A percentile compares a stretch with the other conserved stretches of the same genome.
phyloP scores from a whole-genome alignment of 2,888 invertebrate genomes.

The Mimumesa dahlbomi region DNA sequence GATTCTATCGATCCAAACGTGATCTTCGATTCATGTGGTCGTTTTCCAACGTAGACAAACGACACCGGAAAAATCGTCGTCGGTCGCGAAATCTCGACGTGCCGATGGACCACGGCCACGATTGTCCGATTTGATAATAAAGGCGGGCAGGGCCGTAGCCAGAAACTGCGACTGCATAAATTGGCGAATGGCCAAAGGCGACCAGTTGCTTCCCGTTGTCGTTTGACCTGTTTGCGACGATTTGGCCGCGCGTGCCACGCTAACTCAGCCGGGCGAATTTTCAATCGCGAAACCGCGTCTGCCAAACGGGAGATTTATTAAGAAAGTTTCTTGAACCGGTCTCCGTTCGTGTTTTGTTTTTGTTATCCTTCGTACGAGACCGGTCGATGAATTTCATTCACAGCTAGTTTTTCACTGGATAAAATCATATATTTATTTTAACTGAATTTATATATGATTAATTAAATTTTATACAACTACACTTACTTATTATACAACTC shows the following conservation, averaged over 20 bases:
- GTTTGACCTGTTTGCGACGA: constrained; percentile 67
- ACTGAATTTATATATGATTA: too few relatives aligned
- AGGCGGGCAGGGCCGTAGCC: constrained; percentile 43
- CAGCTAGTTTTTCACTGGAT: too few relatives aligned
- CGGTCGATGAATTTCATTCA: too few relatives aligned
- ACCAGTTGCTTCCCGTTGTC: constrained; percentile 76
- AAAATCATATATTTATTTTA: too few relatives aligned
- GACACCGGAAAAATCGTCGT: not conserved
- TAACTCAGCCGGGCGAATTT: constrained; percentile 19
- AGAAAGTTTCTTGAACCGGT: too few relatives aligned
- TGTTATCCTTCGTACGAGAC: too few relatives aligned
- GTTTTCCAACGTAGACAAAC: not conserved
- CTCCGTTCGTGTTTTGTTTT: too few relatives aligned
- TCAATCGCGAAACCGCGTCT: not conserved
- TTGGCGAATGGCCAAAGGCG: constrained; percentile 75
- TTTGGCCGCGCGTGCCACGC: constrained; percentile 11
- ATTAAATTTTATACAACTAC: too few relatives aligned
- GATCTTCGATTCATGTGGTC: too few relatives aligned
- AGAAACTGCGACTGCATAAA: constrained; percentile 73
- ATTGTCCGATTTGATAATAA: constrained; percentile 62
- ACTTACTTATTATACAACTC: too few relatives aligned
- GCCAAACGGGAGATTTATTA: too few relatives aligned
- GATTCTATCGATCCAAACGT: not conserved
- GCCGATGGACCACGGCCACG: constrained; percentile 31
- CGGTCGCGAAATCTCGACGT: constrained; percentile 1